Evolutionary conservation across 2,797 vertebrate genomes (phyloP).

Genomic region (Sternotherus odoratus): DNA sequence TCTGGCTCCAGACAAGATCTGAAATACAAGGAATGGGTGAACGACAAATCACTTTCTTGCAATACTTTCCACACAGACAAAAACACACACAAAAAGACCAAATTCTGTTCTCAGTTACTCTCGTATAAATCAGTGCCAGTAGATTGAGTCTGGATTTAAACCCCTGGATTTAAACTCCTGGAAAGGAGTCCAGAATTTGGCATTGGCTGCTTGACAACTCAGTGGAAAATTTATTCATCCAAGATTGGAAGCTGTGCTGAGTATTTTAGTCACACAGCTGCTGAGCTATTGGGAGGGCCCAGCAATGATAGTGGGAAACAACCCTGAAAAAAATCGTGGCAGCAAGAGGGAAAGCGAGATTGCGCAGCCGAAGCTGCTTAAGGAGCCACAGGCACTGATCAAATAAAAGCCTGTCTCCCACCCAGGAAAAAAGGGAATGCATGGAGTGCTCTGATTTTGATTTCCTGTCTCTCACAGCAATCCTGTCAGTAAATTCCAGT

Average conservation of each 20-base stretch:
- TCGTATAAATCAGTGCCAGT: background rate
- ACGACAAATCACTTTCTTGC: background rate
- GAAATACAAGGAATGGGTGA: background rate
- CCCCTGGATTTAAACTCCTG: background rate
- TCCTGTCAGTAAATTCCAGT: background rate
- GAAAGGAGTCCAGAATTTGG: background rate
- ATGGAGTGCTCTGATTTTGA: background rate
- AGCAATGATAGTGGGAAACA: background rate
- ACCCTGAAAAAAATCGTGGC: background rate
- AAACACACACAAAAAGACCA: background rate
- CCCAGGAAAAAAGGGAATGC: background rate
- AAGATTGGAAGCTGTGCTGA: background rate
- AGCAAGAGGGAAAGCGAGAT: background rate
- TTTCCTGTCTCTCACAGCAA: background rate
- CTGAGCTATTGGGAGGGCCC: background rate
- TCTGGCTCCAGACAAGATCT: background rate
- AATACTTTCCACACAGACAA: background rate
- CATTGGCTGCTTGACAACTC: background rate
- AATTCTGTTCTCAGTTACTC: background rate
- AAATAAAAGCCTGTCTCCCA: background rate
- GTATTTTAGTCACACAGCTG: background rate
- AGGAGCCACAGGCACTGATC: background rate
- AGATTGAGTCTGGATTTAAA: background rate
- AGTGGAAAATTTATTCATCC: background rate
- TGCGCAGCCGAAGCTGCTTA: background rate